Conservation (phyloP, 2,888 invertebrate genomes). For the Caenorhabditis auriculariae region DNA sequence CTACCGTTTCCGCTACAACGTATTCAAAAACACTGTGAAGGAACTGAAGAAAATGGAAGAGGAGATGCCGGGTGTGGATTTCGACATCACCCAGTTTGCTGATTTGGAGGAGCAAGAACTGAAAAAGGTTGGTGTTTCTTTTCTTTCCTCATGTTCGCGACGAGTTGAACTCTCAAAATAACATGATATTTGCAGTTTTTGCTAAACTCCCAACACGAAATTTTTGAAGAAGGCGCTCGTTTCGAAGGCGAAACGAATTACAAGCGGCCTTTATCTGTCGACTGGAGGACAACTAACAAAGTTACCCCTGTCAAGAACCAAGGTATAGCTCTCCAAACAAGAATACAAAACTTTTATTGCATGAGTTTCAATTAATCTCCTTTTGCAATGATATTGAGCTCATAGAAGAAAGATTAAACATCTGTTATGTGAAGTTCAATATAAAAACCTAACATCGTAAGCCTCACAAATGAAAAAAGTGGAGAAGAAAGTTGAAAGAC, state of each 20-base stretch:
- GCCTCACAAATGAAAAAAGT: no score
- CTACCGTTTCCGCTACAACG: constrained; percentile 12
- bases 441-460: no score
- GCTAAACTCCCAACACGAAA: no score
- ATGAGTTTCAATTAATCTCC: no score
- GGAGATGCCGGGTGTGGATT: constrained; percentile 17
- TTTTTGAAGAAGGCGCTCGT: no score
- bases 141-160: no score
- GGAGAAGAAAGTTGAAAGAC: no score
- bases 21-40: constrained; percentile 16
- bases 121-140: constrained; percentile 4
- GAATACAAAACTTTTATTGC: not conserved
- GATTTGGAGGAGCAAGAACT: constrained; percentile 32
- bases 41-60: constrained; percentile 26
- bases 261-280: constrained; percentile 8
- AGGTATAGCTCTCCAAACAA: constrained; percentile 9
- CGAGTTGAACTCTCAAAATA: not conserved
- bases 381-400: no score
- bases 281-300: constrained; percentile 42
- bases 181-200: constrained; percentile 3
- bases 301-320: constrained; percentile 52
- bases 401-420: no score
- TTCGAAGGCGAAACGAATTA: no score
- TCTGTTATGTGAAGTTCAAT: no score
- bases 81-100: constrained; percentile 30